Evolutionary conservation across 2,797 vertebrate genomes (phyloP), one percentile per base, ranked within the genome.

Genomic region (Gallinago nigripennis): DNA sequence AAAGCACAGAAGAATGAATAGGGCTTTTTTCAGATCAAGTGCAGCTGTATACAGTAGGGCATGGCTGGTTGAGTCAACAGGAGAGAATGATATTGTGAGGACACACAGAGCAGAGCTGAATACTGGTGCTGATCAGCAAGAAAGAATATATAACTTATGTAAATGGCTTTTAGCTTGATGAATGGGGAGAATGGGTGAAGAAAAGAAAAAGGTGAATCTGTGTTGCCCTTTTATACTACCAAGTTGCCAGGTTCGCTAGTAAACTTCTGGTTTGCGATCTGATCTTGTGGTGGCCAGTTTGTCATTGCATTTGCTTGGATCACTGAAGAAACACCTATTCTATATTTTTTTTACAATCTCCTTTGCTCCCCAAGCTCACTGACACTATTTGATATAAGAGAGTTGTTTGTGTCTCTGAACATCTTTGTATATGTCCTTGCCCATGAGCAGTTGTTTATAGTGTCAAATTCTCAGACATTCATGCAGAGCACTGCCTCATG

Each of bases 401-500:
- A 37, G 23, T 21, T 41, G 3, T 69, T 88, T 79, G 6, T 58
- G 12, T 41, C 31, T 78, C 58, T 70, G 3, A 75, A 61, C 33
- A 21, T 11, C 13, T 65, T 65, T 20, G 30, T 56, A 1, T 20
- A 6, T 23, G 8, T 35, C 28, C 35, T 50, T 81, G 5, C 10
- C 30, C 58, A 46, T 7, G 17, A 41, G 10, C 23, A 37, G 7
- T 37, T 56, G 13, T 17, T 27, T 65, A 20, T 41, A 21, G 27
- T 24, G 13, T 45, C 41, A 50, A 27, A 31, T 17, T 68, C 27
- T 66, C 13, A 63, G 12, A 6, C 17, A 8, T 61, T 66, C 2
- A 2, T 37, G 17, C 37, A 37, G 13, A 39, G 8, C 5, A 5
- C 24, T 61, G 19, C 39, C 31, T 5, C 0, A 0, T 66, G 53